Conservation (phyloP, 2,113 vertebrate genomes). For the Pelvicachromis taeniatus region DNA sequence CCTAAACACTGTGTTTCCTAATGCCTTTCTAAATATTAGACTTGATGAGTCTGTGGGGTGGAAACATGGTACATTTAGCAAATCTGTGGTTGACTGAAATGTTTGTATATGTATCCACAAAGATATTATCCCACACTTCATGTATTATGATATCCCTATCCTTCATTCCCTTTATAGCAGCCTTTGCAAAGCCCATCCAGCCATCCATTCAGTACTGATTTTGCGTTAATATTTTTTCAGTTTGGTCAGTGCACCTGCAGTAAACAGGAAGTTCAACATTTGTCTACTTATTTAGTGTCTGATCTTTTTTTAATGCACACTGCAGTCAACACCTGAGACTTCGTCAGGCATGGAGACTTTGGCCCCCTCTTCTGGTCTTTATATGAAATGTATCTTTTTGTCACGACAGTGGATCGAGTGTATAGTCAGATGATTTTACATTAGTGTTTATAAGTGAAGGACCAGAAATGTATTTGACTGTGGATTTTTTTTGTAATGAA, state of each 20-base stretch:
- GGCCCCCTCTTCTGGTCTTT: slow-evolving; percentile 51
- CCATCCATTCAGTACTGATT: not conserved
- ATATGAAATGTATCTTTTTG: not conserved
- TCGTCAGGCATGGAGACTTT: not conserved
- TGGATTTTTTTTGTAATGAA: not conserved
- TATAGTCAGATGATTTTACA: not conserved
- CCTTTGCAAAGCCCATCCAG: not conserved
- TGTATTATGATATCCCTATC: not conserved
- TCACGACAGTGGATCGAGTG: not conserved
- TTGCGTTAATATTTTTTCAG: not conserved
- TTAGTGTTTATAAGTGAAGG: not conserved
- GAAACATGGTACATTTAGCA: not conserved
- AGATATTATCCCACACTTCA: slow-evolving; percentile 1
- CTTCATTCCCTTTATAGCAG: not conserved
- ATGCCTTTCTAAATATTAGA: slow-evolving; percentile 7
- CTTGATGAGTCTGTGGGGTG: not conserved
- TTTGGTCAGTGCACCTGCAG: not conserved
- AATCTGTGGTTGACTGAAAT: not conserved
- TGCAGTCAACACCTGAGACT: not conserved
- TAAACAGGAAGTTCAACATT: not conserved
- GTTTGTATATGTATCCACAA: not conserved
- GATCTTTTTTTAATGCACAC: not conserved
- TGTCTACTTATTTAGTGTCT: not conserved
- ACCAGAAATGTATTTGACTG: not conserved
- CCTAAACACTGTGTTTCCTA: slow-evolving; percentile 30